phyloP scores from a whole-genome alignment of 1,140 invertebrate genomes.

The Meloidogyne chitwoodi region DNA sequence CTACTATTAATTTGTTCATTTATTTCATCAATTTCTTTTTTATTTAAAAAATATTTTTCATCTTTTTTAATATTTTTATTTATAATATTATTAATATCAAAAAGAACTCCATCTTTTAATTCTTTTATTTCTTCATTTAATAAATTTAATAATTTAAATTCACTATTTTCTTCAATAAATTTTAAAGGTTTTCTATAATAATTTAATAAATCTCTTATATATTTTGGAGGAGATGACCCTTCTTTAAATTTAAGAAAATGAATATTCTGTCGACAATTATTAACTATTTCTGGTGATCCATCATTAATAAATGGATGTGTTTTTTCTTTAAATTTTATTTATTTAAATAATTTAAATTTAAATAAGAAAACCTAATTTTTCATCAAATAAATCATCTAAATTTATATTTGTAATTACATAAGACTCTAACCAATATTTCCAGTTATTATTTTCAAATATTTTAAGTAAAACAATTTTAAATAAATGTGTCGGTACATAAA shows the following conservation, averaged over 20 bases:
- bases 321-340: too few relatives aligned
- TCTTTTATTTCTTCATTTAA: neutral
- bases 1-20: too few relatives aligned
- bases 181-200: neutral
- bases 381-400: neutral
- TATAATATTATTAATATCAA: neutral
- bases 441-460: neutral
- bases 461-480: neutral
- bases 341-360: neutral
- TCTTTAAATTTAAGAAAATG: neutral
- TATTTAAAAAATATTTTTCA: too few relatives aligned
- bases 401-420: neutral
- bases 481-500: neutral
- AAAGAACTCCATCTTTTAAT: neutral
- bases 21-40: too few relatives aligned
- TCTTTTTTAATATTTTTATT: too few relatives aligned
- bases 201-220: neutral
- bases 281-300: neutral
- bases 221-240: too few relatives aligned
- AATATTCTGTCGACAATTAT: neutral
- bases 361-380: neutral
- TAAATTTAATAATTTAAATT: neutral
- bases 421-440: neutral
- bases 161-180: neutral
- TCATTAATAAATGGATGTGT: neutral